These are phyloP conservation scores for Alloscopus bannaensis DNA, from an alignment of 2,888 invertebrate species.

Conservation along the genomic window DNA sequence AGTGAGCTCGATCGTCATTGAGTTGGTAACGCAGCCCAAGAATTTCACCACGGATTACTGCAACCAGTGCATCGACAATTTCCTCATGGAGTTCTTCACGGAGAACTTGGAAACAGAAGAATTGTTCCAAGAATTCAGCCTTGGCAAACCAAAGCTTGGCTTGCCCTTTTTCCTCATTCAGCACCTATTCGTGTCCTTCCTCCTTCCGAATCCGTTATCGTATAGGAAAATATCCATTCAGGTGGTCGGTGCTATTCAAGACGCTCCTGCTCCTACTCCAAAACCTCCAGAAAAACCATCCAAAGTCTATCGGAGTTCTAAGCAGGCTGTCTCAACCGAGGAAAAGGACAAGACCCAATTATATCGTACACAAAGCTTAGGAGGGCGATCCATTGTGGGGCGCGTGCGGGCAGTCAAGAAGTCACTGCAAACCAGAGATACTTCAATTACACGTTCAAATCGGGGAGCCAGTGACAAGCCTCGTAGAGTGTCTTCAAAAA, in stretches of 20 bases:
- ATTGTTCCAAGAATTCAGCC: slow-evolving; percentile 27
- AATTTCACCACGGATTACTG: slow-evolving; percentile 62
- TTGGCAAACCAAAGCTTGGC: slow-evolving; percentile 29
- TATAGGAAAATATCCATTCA: slow-evolving; percentile 60
- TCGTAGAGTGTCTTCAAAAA: not conserved
- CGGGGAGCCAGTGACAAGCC: not conserved
- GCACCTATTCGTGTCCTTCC: slow-evolving; percentile 28
- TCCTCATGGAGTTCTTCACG: slow-evolving; percentile 33
- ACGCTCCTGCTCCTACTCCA: slow-evolving; percentile 8
- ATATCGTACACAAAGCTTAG: not conserved
- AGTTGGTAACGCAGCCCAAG: slow-evolving; percentile 59
- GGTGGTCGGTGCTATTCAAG: slow-evolving; percentile 38
- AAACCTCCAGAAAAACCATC: slow-evolving; percentile 5
- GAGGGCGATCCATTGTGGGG: not conserved
- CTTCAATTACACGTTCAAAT: not conserved
- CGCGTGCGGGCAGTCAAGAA: slow-evolving; percentile 23
- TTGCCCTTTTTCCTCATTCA: not conserved
- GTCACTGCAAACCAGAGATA: not conserved
- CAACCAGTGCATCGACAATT: slow-evolving; percentile 62
- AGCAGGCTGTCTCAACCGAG: not conserved
- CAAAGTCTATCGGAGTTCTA: not conserved
- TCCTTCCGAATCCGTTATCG: slow-evolving; percentile 28
- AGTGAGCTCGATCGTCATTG: slow-evolving; percentile 46
- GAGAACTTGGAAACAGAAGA: slow-evolving; percentile 20
- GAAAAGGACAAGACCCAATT: not conserved